Evolutionary conservation across 2,888 invertebrate species (phyloP), one percentile per base, ranked within the genome.

Genomic region (Drosophila parthenogenetica): DNA sequence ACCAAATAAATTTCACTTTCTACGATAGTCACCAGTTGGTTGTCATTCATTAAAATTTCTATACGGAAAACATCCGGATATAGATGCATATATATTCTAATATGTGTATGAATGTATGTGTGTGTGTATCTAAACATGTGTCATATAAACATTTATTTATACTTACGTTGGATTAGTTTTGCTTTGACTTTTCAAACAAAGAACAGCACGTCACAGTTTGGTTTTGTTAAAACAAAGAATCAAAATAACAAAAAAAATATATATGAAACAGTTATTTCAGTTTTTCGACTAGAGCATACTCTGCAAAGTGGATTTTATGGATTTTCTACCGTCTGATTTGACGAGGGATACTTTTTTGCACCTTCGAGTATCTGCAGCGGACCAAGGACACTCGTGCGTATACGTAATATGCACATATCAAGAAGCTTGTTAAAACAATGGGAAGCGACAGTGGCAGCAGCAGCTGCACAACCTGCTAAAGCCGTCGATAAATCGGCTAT

Each of bases 401-500:
- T 63, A 60, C 57, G 60, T 73, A 48, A 59, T 69, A 58, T 65
- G 74, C 69, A 54, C 64, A 69, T 61, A 60, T 49, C 51, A 59
- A 77, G 45, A 37, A 51, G 51, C 63, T 59, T 67, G 79, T 61
- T 78, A 61, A 74, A 61, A 67, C 77, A 73, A 77, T 48, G 60
- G 55, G 11, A 46, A 39, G 7, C 35, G 19, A 14, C 22, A 53
- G 25, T 11, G 35, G 61, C 13, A 45, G 58, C 14, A 76, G 65
- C 79, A 87, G 86, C 70, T 85, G 67, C 61, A 62, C 29, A 51
- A 13, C 35, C 46, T 29, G 50, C 53, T 55, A 64, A 81, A 73
- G 80, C 83, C 83, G 63, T 71, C 81, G 71, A 84, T 87, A 85
- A 84, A 84, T 87, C 87, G 49, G 68, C 75, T 60, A 89, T 85